phyloP scores from a whole-genome alignment of 2,888 invertebrate genomes.

The Limnephilus lunatus region DNA sequence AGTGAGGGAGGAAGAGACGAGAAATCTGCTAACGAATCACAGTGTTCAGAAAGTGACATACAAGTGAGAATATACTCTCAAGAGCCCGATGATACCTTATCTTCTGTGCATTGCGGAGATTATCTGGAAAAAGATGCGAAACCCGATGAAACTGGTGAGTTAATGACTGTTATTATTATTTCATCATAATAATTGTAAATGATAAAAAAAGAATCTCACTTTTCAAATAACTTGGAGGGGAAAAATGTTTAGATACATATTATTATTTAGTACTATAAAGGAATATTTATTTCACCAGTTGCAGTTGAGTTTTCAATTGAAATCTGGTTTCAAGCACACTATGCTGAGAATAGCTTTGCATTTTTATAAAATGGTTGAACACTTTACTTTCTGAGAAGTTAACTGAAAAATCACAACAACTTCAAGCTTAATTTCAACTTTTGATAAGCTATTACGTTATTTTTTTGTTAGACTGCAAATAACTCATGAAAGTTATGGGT shows the following conservation, averaged over 20 bases:
- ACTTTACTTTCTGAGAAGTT: neutral
- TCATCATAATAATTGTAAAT: neutral
- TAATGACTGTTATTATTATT: neutral
- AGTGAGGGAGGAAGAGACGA: constrained; percentile 53
- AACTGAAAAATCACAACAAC: neutral
- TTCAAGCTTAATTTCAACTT: constrained; percentile 18
- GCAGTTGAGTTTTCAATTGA: neutral
- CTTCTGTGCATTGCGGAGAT: neutral
- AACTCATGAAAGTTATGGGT: neutral
- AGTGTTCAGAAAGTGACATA: constrained; percentile 47
- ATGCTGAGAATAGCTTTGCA: neutral
- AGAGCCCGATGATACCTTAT: constrained; percentile 27
- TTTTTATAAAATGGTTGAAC: neutral
- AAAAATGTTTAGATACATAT: neutral
- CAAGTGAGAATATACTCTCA: constrained; percentile 49
- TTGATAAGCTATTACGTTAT: neutral
- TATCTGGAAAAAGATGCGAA: neutral
- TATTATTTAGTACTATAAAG: neutral
- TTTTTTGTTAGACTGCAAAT: neutral
- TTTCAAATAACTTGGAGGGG: neutral
- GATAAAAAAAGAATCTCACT: neutral
- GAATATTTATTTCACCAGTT: neutral
- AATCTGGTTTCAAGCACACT: neutral
- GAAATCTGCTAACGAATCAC: constrained; percentile 34
- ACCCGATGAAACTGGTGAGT: constrained; percentile 27